Conservation (phyloP, 2,888 invertebrate genomes). For the Drosophila trichaetosa region DNA sequence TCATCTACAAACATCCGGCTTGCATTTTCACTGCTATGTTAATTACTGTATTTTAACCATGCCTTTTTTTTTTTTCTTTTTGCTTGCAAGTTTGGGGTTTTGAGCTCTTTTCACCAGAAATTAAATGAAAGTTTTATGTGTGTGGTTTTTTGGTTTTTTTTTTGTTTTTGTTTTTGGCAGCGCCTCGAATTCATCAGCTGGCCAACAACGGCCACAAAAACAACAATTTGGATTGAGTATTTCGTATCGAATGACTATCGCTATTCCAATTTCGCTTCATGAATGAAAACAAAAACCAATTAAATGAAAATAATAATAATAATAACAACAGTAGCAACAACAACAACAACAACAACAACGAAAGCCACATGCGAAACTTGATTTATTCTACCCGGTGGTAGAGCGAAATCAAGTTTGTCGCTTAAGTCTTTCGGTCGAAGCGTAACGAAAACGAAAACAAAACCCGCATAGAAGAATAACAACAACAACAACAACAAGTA, state of each 20-base stretch:
- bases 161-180: conserved; percentile 42
- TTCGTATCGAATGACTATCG: conserved; percentile 34
- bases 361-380: conserved; percentile 13
- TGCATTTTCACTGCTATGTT: conserved; percentile 42
- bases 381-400: conserved; percentile 30
- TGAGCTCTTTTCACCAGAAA: conserved; percentile 51
- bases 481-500: conserved; percentile 19
- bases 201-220: conserved; percentile 21
- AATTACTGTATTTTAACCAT: conserved; percentile 35
- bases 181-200: conserved; percentile 35
- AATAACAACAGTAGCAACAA: conserved; percentile 15
- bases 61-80: conserved; percentile 29
- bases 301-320: conserved; percentile 61
- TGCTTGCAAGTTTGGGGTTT: conserved; percentile 37
- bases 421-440: conserved; percentile 73
- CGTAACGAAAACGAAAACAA: conserved; percentile 81
- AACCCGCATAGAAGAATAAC: conserved; percentile 38
- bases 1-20: conserved; percentile 44
- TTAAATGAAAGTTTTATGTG: conserved; percentile 69
- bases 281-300: conserved; percentile 66
- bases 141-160: conserved; percentile 6
- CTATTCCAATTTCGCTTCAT: conserved; percentile 49
- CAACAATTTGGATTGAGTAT: conserved; percentile 39
- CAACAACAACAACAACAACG: conserved; percentile 4
- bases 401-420: conserved; percentile 60